Evolutionary conservation across 2,888 invertebrate genomes (phyloP).

Genomic region (Tineola bisselliella): DNA sequence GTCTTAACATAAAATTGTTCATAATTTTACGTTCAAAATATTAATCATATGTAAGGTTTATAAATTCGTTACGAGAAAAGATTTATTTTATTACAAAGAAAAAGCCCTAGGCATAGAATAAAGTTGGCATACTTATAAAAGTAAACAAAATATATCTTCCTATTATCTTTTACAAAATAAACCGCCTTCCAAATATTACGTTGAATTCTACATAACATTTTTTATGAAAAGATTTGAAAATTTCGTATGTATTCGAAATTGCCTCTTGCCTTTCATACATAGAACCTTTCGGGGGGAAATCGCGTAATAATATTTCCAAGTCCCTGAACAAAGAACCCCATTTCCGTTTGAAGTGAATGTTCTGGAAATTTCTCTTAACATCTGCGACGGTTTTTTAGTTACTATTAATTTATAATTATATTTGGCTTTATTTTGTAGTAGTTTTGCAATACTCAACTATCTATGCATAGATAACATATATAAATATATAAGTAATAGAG

Average conservation of each 20-base stretch:
- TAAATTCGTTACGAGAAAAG: too few species aligned
- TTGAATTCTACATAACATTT: not conserved
- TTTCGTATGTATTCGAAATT: conserved; percentile 16
- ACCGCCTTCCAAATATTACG: not conserved
- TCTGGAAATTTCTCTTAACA: conserved; percentile 32
- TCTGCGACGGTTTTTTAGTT: not conserved
- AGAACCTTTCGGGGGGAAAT: conserved; percentile 43
- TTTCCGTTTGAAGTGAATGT: conserved; percentile 37
- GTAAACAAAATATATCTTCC: not conserved
- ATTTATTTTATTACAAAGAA: not conserved
- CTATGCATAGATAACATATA: not conserved
- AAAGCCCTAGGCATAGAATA: not conserved
- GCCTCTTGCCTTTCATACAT: conserved; percentile 31
- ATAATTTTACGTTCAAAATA: too few species aligned
- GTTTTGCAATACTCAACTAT: too few species aligned
- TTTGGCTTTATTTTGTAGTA: too few species aligned
- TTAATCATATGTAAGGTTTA: too few species aligned
- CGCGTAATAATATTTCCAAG: conserved; percentile 56
- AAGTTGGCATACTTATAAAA: not conserved
- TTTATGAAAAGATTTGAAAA: conserved; percentile 5
- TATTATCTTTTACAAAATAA: not conserved
- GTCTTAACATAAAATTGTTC: too few species aligned
- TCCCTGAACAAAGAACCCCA: conserved; percentile 41
- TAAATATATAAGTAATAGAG: not conserved
- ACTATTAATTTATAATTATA: too few species aligned